Conservation (phyloP, 1,140 invertebrate species). For the Leptinotarsa defecta region DNA sequence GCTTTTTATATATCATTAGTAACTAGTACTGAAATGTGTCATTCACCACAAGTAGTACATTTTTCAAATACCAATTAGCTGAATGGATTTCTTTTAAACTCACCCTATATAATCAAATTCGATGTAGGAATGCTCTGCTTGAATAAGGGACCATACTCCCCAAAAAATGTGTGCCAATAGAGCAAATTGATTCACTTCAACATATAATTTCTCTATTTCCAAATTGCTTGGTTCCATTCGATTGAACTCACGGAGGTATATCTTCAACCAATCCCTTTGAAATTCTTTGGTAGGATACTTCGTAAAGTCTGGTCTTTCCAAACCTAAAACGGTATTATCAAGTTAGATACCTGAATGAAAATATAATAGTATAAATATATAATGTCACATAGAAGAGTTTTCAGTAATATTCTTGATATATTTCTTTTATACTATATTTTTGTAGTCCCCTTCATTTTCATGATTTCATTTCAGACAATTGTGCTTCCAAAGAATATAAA, state of each 20-base stretch:
- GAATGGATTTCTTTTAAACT: constrained; percentile 51
- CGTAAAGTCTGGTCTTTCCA: constrained; percentile 70
- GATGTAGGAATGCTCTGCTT: constrained; percentile 87
- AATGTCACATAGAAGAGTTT: too few species aligned
- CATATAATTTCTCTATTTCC: constrained; percentile 73
- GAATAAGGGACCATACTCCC: constrained; percentile 91
- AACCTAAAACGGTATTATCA: constrained; percentile 13
- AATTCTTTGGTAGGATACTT: constrained; percentile 81
- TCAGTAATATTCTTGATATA: too few species aligned
- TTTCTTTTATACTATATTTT: too few species aligned
- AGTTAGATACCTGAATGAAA: too few species aligned
- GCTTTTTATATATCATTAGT: too few species aligned
- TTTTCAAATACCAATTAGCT: too few species aligned
- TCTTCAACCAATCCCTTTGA: constrained; percentile 80
- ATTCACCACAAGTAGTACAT: too few species aligned
- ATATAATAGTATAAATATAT: too few species aligned
- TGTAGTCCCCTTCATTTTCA: too few species aligned
- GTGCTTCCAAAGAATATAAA: too few species aligned
- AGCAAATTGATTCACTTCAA: constrained; percentile 80
- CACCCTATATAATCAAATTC: constrained; percentile 94
- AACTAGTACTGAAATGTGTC: too few species aligned
- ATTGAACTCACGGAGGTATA: constrained; percentile 73
- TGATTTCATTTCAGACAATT: too few species aligned
- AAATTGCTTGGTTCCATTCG: constrained; percentile 52
- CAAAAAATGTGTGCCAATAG: constrained; percentile 87